Evolutionary conservation across 1,140 invertebrate species (phyloP), one percentile per base, ranked within the genome.

Genomic region (Leptinotarsa defecta): DNA sequence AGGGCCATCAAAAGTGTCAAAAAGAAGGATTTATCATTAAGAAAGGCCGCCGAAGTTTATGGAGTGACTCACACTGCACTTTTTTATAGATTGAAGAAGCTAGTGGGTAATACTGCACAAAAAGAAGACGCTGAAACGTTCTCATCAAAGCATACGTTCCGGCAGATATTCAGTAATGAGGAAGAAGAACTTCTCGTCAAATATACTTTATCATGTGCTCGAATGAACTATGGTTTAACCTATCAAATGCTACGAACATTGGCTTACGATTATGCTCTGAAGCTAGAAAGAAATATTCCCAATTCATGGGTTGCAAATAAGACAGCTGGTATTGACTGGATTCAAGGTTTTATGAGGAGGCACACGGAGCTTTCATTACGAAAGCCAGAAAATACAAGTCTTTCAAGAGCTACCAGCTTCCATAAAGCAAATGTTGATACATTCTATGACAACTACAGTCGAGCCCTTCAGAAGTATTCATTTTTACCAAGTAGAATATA

Each of bases 371-470:
- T 52, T 52, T 52, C 49, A 52, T 52, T 52, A n/a, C 49, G 49
- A 52, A 52, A 52, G 49, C 49, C 49, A 52, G 13, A 52, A 52
- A 52, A 13, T 52, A 52, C 49, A 52, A 52, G 49, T 52, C 13
- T 52, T n/a, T 52, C 49, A 52, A 52, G 49, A 52, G 49, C 49
- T 52, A 52, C 49, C 49, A 52, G 49, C n/a, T 52, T 52, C 49
- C 49, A 52, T 52, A 52, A 52, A 52, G 49, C 49, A 52, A 52
- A 52, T 52, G 49, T 52, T 52, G 49, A 52, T 52, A 52, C n/a
- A 52, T 52, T 52, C n/a, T 52, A 52, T 52, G 49, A 52, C 49
- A 52, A 52, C 49, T 52, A n/a, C 49, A 52, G 49, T 52, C 49
- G n/a, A 52, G 49, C 49, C 49, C 49, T 52, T 52, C 49, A 52